Evolutionary conservation across 2,113 vertebrate species (phyloP).

Genomic region (Syngnathoides biaculeatus): DNA sequence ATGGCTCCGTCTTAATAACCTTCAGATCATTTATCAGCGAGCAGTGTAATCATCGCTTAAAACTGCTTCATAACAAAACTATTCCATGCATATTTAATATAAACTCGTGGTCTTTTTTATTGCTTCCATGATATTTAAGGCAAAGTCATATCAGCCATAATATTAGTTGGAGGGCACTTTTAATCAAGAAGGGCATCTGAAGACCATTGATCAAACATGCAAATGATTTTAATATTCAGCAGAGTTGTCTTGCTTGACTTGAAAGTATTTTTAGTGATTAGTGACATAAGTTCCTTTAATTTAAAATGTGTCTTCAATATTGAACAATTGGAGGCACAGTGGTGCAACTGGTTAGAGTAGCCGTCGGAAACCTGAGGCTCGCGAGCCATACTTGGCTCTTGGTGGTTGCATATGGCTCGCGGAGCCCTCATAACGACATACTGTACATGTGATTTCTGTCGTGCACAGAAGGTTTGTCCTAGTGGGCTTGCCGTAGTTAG

Average conservation of each 20-base stretch:
- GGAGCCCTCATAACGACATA: too few relatives aligned
- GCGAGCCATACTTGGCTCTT: too few relatives aligned
- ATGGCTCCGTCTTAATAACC: not conserved
- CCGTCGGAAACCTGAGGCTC: too few relatives aligned
- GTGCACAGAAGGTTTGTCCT: too few relatives aligned
- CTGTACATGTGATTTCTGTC: too few relatives aligned
- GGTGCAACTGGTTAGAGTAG: too few relatives aligned
- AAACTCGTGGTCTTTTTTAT: slow-evolving; percentile 4
- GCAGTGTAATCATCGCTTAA: not conserved
- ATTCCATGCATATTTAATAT: not conserved
- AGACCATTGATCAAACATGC: slow-evolving; percentile 52
- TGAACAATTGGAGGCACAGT: too few relatives aligned
- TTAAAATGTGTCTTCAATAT: too few relatives aligned
- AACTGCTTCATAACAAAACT: not conserved
- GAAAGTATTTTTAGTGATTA: slow-evolving; percentile 22
- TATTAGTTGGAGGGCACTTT: slow-evolving; percentile 41
- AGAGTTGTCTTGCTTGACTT: slow-evolving; percentile 32
- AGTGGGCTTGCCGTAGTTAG: too few relatives aligned
- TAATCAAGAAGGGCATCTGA: slow-evolving; percentile 49
- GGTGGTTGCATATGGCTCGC: too few relatives aligned
- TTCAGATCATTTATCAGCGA: not conserved
- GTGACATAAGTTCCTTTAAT: slow-evolving; percentile 18
- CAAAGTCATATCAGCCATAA: slow-evolving; percentile 31
- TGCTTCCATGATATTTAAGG: slow-evolving; percentile 29
- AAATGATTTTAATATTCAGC: slow-evolving; percentile 36